Percentiles rank a stretch among this genome's conserved stretches.
Evolutionary conservation across 1,140 invertebrate genomes (phyloP).

Genomic region (Orchesella cincta): DNA sequence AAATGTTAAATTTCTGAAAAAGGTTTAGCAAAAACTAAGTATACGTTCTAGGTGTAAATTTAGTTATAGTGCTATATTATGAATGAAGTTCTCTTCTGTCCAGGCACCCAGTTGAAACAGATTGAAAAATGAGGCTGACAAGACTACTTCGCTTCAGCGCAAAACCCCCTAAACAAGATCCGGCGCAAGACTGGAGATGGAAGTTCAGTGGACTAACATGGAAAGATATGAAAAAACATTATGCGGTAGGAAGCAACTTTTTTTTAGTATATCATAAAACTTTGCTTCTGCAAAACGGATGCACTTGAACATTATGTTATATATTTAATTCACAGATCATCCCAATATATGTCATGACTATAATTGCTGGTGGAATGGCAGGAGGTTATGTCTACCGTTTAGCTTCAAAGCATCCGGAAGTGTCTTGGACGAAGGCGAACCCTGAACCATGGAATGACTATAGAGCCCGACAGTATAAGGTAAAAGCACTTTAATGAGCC

Average conservation of each 20-base stretch:
- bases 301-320: not conserved
- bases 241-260: not conserved
- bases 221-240: conserved; percentile 9
- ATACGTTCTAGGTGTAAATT: no score
- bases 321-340: conserved; percentile 1
- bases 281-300: no score
- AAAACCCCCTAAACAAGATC: not conserved
- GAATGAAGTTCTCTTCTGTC: no score
- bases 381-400: not conserved
- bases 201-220: not conserved
- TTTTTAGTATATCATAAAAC: no score
- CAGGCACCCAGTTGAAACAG: no score
- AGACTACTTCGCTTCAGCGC: not conserved
- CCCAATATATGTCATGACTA: not conserved
- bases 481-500: not conserved
- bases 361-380: not conserved
- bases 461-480: not conserved
- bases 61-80: no score
- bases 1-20: no score
- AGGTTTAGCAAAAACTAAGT: no score
- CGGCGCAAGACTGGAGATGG: not conserved
- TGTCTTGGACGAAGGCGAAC: not conserved
- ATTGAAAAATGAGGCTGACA: not conserved
- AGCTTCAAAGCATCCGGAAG: not conserved
- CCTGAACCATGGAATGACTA: conserved; percentile 16